A percentile compares a stretch with the other conserved stretches of the same genome.
These are phyloP conservation scores for Caenorhabditis afra DNA, from an alignment of 2,888 invertebrate species.

Conservation along the genomic window DNA sequence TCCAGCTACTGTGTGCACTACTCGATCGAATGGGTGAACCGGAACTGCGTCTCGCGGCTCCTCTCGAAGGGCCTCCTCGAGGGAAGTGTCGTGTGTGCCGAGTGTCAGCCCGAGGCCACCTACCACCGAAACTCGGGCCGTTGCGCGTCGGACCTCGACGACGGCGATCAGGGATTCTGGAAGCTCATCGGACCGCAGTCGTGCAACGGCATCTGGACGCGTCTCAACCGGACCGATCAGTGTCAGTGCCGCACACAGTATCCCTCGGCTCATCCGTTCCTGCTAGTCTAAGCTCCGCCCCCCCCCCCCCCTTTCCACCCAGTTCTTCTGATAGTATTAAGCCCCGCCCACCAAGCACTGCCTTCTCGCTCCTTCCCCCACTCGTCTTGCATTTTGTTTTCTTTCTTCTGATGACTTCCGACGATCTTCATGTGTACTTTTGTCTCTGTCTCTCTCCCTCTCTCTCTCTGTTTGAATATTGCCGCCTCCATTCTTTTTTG, in stretches of 20 bases:
- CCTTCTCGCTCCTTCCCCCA: slow-evolving; percentile 1
- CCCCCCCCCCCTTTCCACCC: slow-evolving; percentile 9
- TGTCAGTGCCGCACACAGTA: slow-evolving; percentile 68
- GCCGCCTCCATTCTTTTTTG: no score
- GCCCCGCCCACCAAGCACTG: background rate
- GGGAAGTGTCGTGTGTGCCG: slow-evolving; percentile 74
- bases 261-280: slow-evolving; percentile 60
- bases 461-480: background rate
- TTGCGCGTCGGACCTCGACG: slow-evolving; percentile 77
- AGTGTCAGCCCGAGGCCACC: slow-evolving; percentile 79
- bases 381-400: slow-evolving; percentile 35
- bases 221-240: slow-evolving; percentile 67
- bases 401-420: slow-evolving; percentile 1
- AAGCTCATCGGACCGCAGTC: slow-evolving; percentile 77
- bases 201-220: slow-evolving; percentile 78
- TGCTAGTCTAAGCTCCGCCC: slow-evolving; percentile 57
- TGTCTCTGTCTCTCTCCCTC: no score
- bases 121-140: slow-evolving; percentile 69
- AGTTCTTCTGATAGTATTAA: no score
- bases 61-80: slow-evolving; percentile 56
- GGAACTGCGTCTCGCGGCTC: slow-evolving; percentile 72
- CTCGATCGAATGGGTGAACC: slow-evolving; percentile 76
- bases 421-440: slow-evolving; percentile 45
- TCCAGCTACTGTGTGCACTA: slow-evolving; percentile 78
- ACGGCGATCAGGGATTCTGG: slow-evolving; percentile 79